These are phyloP conservation scores for Taenioides sp. DNA, from an alignment of 2,797 vertebrate species.

Conservation along the genomic window DNA sequence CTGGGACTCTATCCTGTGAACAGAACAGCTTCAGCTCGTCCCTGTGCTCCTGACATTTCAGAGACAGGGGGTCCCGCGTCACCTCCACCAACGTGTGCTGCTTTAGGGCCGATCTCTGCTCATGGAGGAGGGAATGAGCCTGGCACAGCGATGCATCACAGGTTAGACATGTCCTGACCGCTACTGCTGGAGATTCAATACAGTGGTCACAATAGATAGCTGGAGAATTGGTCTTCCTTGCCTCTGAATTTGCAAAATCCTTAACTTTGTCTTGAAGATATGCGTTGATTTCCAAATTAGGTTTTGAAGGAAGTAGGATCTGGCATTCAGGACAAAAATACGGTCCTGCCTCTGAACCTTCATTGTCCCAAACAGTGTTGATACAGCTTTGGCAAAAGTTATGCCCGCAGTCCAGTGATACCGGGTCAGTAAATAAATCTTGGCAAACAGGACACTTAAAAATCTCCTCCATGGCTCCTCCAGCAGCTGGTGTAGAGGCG, in stretches of 20 bases:
- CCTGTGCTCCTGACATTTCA: constrained; percentile 77
- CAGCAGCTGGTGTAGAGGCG: constrained; percentile 29
- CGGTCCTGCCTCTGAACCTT: constrained; percentile 46
- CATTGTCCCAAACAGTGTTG: constrained; percentile 72
- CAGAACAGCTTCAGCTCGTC: constrained; percentile 80
- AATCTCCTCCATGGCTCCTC: constrained; percentile 59
- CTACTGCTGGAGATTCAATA: constrained; percentile 67
- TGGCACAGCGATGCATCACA: constrained; percentile 78
- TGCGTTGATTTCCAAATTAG: constrained; percentile 64
- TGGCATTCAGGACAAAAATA: constrained; percentile 81
- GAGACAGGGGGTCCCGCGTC: constrained; percentile 65
- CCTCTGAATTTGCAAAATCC: constrained; percentile 25
- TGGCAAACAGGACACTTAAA: constrained; percentile 77
- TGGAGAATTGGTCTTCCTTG: constrained; percentile 12
- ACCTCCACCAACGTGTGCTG: constrained; percentile 76
- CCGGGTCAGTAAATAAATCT: constrained; percentile 73
- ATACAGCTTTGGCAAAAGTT: constrained; percentile 78
- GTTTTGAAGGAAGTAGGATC: constrained; percentile 68
- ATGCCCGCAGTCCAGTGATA: constrained; percentile 73
- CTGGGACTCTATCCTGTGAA: constrained; percentile 65
- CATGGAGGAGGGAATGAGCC: constrained; percentile 72
- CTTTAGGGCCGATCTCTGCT: constrained; percentile 69
- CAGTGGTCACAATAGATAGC: constrained; percentile 75
- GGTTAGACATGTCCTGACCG: constrained; percentile 75
- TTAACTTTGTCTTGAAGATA: constrained; percentile 64